phyloP scores from a whole-genome alignment of 2,797 vertebrate genomes.

The Botia almorhae region DNA sequence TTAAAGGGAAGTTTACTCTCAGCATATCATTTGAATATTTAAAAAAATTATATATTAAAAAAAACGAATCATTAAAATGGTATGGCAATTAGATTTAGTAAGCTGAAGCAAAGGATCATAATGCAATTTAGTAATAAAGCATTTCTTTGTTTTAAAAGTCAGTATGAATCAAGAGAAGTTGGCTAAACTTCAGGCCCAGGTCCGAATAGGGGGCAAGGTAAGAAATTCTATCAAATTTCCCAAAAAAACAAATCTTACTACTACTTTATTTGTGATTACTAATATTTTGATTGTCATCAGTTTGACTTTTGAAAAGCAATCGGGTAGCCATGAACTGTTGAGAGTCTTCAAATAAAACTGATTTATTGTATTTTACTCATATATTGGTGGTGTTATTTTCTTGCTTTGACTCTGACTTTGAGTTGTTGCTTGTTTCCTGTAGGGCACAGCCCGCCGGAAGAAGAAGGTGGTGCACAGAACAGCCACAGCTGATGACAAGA shows the following conservation, averaged over 20 bases:
- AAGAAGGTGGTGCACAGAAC: slow-evolving; percentile 99
- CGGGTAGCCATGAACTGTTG: neutral
- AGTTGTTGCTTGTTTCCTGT: neutral
- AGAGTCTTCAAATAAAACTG: neutral
- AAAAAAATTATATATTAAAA: too few species aligned
- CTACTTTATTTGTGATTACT: neutral
- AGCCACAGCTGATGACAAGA: slow-evolving; percentile 97
- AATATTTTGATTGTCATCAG: neutral
- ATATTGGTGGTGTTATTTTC: neutral
- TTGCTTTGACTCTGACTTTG: neutral
- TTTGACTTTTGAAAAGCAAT: too few species aligned
- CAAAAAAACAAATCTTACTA: neutral
- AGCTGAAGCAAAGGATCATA: neutral
- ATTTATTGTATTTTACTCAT: neutral
- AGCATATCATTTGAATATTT: too few species aligned
- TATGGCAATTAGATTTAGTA: neutral
- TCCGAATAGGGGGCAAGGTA: slow-evolving; percentile 99
- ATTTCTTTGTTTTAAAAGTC: slow-evolving; percentile 63
- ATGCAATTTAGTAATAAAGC: neutral
- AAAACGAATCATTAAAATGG: neutral
- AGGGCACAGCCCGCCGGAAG: slow-evolving; percentile 98
- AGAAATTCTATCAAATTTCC: neutral
- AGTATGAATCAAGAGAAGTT: slow-evolving; percentile 99
- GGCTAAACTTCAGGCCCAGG: slow-evolving; percentile 97
- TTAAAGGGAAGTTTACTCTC: too few species aligned